A percentile compares a stretch with the other conserved stretches of the same genome.
Evolutionary conservation across 2,113 vertebrate genomes (phyloP).

Genomic region (Xenus cinereus): DNA sequence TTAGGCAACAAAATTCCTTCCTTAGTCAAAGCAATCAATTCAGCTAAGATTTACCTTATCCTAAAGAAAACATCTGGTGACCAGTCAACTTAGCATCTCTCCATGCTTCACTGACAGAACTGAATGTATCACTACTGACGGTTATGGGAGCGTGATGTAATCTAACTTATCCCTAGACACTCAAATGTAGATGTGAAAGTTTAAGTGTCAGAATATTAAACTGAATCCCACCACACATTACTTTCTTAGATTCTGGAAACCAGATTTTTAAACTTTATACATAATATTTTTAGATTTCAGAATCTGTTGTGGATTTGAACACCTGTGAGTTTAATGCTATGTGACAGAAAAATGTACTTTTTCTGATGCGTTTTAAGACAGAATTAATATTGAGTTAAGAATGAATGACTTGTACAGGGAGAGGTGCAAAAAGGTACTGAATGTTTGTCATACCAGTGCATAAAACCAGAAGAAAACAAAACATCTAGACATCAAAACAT

Average conservation of each 20-base stretch:
- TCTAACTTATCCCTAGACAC: not conserved
- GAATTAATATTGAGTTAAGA: not conserved
- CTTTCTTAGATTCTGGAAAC: not conserved
- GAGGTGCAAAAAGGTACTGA: not conserved
- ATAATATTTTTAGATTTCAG: not conserved
- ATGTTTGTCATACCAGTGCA: not conserved
- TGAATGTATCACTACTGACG: not conserved
- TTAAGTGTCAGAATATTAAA: not conserved
- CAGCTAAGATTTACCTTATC: not conserved
- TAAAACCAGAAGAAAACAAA: not conserved
- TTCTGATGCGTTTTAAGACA: not conserved
- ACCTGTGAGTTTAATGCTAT: not conserved
- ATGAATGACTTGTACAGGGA: not conserved
- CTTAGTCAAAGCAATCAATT: not conserved
- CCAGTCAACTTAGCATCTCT: not conserved
- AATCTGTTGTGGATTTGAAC: not conserved
- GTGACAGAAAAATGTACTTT: not conserved
- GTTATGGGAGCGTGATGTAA: not conserved
- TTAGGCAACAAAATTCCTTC: not conserved
- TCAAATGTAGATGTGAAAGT: not conserved
- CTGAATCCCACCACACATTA: not conserved
- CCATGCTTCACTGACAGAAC: not conserved
- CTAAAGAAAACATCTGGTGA: not conserved
- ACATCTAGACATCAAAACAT: not conserved
- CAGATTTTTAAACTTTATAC: not conserved